A percentile compares a stretch with the other conserved stretches of the same genome.
These are phyloP conservation scores for Promerops cafer DNA, from an alignment of 2,113 vertebrate genomes.

Conservation along the genomic window DNA sequence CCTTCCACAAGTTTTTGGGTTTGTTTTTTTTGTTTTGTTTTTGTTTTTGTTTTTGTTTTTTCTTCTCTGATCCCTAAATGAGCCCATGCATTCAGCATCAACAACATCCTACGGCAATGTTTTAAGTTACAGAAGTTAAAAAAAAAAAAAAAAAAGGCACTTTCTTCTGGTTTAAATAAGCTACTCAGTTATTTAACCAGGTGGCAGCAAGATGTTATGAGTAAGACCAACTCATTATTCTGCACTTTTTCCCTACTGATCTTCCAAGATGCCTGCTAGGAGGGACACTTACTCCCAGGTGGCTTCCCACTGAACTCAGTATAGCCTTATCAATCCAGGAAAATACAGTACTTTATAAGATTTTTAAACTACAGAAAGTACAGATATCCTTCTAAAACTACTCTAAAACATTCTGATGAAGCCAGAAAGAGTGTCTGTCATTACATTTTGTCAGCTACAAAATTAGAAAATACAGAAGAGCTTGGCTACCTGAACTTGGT, in stretches of 20 bases:
- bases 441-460: not conserved
- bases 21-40: rapidly evolving
- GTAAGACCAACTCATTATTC: not conserved
- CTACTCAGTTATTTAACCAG: not conserved
- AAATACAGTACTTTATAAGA: not conserved
- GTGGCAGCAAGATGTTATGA: not conserved
- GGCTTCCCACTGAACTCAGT: not conserved
- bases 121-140: not conserved
- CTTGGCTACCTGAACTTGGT: not conserved
- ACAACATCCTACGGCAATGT: not conserved
- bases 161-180: not conserved
- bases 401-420: not conserved
- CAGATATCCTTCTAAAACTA: not conserved
- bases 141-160: too few species aligned
- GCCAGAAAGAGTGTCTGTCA: not conserved
- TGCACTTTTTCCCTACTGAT: not conserved
- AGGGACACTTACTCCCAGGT: not conserved
- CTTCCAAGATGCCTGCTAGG: not conserved
- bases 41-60: rapidly evolving
- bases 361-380: not conserved
- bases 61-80: not conserved
- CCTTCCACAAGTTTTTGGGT: not conserved
- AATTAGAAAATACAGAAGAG: not conserved
- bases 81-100: not conserved
- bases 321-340: not conserved